Evolutionary conservation across 2,113 vertebrate genomes (phyloP).

Genomic region (Trochalopteron elliotii): DNA sequence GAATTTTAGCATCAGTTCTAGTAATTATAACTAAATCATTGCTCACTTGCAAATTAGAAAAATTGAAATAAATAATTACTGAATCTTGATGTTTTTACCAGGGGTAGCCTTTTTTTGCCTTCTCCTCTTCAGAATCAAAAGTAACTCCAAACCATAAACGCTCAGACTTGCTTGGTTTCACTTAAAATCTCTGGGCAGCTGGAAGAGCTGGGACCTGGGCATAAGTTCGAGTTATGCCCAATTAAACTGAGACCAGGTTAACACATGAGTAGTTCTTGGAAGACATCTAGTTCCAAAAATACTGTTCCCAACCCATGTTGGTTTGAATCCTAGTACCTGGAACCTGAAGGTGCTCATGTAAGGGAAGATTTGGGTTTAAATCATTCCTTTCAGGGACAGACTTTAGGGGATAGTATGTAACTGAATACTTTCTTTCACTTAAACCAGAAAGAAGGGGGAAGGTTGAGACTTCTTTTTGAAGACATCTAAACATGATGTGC

Average conservation of each 20-base stretch:
- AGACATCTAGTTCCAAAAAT: not conserved
- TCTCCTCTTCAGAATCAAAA: not conserved
- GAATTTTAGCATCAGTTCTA: not conserved
- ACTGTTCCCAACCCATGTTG: not conserved
- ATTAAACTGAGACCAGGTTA: not conserved
- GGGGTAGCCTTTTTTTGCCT: not conserved
- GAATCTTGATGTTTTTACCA: not conserved
- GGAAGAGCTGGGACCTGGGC: not conserved
- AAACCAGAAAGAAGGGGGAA: not conserved
- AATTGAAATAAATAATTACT: not conserved
- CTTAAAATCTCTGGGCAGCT: not conserved
- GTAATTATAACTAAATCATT: not conserved
- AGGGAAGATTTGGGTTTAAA: not conserved
- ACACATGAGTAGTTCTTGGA: not conserved
- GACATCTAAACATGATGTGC: not conserved
- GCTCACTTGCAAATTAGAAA: not conserved
- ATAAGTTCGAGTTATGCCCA: not conserved
- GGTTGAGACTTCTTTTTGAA: not conserved
- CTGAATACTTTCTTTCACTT: not conserved
- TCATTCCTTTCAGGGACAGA: not conserved
- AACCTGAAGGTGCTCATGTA: not conserved
- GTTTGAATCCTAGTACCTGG: not conserved
- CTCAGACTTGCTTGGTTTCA: not conserved
- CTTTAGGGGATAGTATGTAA: not conserved
- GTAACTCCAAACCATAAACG: not conserved